A percentile compares a stretch with the other conserved stretches of the same genome.
phyloP scores from a whole-genome alignment of 2,888 invertebrate genomes.

The Scaptomyza flava region DNA sequence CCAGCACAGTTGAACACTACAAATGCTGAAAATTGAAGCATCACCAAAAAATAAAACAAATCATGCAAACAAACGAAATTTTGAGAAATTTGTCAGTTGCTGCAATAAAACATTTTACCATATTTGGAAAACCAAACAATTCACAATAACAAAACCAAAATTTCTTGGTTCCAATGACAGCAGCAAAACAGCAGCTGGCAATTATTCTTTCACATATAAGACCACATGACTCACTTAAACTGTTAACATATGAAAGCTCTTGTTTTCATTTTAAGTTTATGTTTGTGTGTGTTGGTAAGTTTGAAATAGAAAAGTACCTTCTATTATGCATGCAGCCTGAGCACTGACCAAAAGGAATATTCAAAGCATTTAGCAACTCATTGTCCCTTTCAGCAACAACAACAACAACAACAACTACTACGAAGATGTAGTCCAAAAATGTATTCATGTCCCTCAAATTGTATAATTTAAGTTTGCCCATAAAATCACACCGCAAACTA shows the following conservation, averaged over 20 bases:
- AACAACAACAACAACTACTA: slow-evolving; percentile 18
- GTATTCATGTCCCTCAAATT: slow-evolving; percentile 74
- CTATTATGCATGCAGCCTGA: slow-evolving; percentile 73
- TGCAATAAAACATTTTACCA: not conserved
- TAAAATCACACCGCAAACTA: slow-evolving; percentile 78
- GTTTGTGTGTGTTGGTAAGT: slow-evolving; percentile 12
- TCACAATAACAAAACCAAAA: slow-evolving; percentile 35
- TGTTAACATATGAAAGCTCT: slow-evolving; percentile 55
- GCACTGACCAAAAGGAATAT: slow-evolving; percentile 75
- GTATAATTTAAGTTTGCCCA: slow-evolving; percentile 81
- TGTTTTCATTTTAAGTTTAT: slow-evolving; percentile 8
- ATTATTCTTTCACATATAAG: slow-evolving; percentile 32
- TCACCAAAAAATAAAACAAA: not conserved
- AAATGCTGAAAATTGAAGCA: too few relatives aligned
- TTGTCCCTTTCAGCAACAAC: slow-evolving; percentile 66
- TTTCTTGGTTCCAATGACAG: slow-evolving; percentile 21
- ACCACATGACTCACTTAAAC: slow-evolving; percentile 67
- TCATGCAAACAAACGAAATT: not conserved
- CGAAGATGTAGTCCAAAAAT: slow-evolving; percentile 53
- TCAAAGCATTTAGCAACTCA: slow-evolving; percentile 80
- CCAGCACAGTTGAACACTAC: too few relatives aligned
- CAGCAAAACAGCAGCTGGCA: slow-evolving; percentile 13
- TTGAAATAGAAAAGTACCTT: slow-evolving; percentile 36
- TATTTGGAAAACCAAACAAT: not conserved
- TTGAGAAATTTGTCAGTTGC: not conserved